Conservation (phyloP, 2,797 vertebrate species). For the Spheniscus humboldti region DNA sequence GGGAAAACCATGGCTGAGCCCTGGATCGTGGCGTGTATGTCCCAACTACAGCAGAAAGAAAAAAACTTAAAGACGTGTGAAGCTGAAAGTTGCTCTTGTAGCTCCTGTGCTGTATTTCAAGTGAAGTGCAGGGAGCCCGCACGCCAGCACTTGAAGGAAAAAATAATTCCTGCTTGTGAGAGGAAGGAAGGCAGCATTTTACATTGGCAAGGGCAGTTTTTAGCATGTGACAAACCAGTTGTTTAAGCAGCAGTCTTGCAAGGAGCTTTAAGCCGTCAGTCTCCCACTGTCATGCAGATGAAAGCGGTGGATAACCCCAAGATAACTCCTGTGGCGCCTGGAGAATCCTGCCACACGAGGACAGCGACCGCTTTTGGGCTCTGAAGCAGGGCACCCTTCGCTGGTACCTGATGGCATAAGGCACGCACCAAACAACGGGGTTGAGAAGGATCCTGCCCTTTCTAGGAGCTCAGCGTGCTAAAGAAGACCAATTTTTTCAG, state of each 20-base stretch:
- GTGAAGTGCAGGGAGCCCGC: background rate
- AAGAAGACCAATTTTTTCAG: background rate
- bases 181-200: background rate
- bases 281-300: rapidly evolving
- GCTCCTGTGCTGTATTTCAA: background rate
- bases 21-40: rapidly evolving
- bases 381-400: too few relatives aligned
- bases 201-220: background rate
- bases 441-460: background rate
- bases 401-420: background rate
- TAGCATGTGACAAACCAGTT: rapidly evolving
- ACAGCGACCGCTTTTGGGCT: too few relatives aligned
- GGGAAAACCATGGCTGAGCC: background rate
- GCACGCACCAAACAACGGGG: rapidly evolving
- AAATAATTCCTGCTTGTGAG: background rate
- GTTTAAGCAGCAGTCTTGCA: background rate
- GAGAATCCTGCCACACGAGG: background rate
- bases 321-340: too few relatives aligned
- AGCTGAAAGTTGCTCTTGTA: background rate
- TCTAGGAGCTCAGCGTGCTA: too few relatives aligned
- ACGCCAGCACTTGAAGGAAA: background rate
- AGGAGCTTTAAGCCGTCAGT: rapidly evolving
- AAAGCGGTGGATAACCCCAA: background rate
- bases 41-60: background rate
- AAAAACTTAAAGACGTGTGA: background rate